Evolutionary conservation across 2,888 invertebrate species (phyloP), one percentile per base, ranked within the genome.

Genomic region (Lingula anatina): DNA sequence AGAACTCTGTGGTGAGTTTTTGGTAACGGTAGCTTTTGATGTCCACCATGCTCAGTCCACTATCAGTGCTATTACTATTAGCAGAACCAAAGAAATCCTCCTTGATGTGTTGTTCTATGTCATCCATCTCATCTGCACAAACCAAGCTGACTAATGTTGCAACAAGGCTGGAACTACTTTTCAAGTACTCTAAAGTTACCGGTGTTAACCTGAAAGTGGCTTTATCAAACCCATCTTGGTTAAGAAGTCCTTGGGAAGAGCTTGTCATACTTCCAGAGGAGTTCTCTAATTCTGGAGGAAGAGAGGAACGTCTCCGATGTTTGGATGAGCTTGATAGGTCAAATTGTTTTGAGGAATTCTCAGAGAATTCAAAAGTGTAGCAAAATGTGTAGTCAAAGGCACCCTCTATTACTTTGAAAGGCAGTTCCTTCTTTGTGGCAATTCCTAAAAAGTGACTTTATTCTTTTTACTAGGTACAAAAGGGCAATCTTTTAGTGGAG

Each of bases 91-190:
- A 68, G 51, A 68, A 59, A 26, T 64, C 62, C 23, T 63, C 64
- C 4, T 58, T 59, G 38, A 68, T 55, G 7, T 64, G 60, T 21
- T 61, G 55, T 23, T 68, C 66, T 18, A 64, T 60, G 27, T 66
- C 64, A 46, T 68, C 69, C 53, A 71, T 55, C 24, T 68, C 66
- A 51, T 68, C 71, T 0, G 66, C 59, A 45, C 70, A 68, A 23
- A 70, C 64, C 20, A 72, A 54, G 49, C 70, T 69, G 41, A 68
- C 68, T 44, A 74, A 53, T 0, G 71, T 70, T 12, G 73, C 71
- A 38, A 71, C 64, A 28, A 74, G 59, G 2, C 64, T 61, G 3
- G 68, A 68, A 40, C 66, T 64, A 5, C 55, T 54, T 40, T 67
- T 66, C 37, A 74, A 61, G 46, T 73, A 73, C 35, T 72, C 67